Evolutionary conservation across 2,113 vertebrate species (phyloP).

Genomic region (Cisticola juncidis): DNA sequence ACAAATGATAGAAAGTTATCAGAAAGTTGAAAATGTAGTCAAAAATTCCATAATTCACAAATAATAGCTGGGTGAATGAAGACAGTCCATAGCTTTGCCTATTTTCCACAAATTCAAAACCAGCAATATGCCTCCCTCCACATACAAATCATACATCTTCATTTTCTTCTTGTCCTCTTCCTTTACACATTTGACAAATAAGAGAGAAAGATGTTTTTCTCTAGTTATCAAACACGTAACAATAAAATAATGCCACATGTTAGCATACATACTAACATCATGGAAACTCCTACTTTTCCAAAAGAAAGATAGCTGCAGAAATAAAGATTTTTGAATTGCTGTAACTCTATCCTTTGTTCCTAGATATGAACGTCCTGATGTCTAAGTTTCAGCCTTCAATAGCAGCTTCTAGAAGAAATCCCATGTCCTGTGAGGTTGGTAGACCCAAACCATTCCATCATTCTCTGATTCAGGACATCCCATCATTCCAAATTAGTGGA

Average conservation of each 20-base stretch:
- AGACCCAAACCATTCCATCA: neutral
- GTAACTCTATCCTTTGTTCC: neutral
- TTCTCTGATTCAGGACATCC: neutral
- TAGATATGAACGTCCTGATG: neutral
- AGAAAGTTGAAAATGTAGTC: neutral
- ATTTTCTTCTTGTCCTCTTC: neutral
- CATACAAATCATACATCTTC: neutral
- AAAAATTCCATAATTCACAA: neutral
- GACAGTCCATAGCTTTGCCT: neutral
- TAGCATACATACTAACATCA: neutral
- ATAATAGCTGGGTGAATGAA: neutral
- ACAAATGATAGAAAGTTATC: neutral
- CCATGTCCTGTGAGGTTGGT: neutral
- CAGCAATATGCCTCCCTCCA: neutral
- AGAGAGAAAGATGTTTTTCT: neutral
- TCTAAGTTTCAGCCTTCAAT: neutral
- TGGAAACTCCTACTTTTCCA: neutral
- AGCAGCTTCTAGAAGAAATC: neutral
- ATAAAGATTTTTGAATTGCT: neutral
- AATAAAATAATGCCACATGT: neutral
- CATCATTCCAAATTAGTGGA: neutral
- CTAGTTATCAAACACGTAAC: neutral
- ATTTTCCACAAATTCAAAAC: neutral
- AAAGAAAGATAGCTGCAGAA: neutral
- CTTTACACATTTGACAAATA: neutral